Evolutionary conservation across 2,888 invertebrate genomes (phyloP).

Genomic region (Brachypalpus laphriformis): DNA sequence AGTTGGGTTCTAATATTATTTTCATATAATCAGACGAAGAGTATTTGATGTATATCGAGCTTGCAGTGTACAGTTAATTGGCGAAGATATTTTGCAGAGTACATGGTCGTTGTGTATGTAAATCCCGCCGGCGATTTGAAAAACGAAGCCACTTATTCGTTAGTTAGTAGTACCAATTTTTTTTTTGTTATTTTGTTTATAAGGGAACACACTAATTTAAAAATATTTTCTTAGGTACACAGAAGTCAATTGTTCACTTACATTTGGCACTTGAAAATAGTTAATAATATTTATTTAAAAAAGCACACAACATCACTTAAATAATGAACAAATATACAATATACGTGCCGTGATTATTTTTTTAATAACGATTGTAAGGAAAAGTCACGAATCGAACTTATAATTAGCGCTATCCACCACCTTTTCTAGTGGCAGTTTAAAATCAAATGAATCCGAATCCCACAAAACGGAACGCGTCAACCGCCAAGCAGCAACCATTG

Average conservation of each 20-base stretch:
- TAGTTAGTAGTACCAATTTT: neutral
- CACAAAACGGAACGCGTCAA: constrained; percentile 59
- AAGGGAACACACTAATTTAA: neutral
- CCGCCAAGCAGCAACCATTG: constrained; percentile 67
- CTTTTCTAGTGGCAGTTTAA: constrained; percentile 82
- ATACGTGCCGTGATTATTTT: neutral
- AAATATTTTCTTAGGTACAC: neutral
- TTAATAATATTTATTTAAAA: neutral
- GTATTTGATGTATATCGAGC: neutral
- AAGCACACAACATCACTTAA: neutral
- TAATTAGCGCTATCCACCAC: constrained; percentile 74
- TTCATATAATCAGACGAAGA: neutral
- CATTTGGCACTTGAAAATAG: neutral
- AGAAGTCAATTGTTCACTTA: neutral
- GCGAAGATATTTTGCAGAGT: too few species aligned
- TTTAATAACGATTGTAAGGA: neutral
- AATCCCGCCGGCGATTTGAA: constrained; percentile 9
- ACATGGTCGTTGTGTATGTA: neutral
- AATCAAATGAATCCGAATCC: constrained; percentile 82
- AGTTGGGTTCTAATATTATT: constrained; percentile 8
- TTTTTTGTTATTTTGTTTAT: neutral
- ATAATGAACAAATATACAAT: neutral
- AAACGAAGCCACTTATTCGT: neutral
- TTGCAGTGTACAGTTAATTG: neutral
- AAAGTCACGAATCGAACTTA: neutral